Evolutionary conservation across 2,888 invertebrate species (phyloP).

Genomic region (Tryphoninae sp.): DNA sequence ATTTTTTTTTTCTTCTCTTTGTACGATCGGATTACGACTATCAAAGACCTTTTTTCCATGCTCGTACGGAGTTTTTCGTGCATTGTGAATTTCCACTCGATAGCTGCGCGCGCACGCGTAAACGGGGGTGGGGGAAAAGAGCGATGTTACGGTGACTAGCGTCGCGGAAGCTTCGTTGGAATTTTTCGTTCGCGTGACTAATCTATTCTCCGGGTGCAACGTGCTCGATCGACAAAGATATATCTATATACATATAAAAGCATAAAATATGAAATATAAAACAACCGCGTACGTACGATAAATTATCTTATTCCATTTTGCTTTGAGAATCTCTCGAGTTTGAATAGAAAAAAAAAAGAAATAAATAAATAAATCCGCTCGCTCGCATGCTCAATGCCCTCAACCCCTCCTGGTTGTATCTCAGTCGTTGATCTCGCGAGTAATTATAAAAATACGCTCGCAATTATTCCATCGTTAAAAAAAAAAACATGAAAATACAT

Average conservation of each 20-base stretch:
- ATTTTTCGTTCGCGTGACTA: slow-evolving; percentile 68
- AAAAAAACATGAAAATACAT: too few species aligned
- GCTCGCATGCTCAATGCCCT: slow-evolving; percentile 10
- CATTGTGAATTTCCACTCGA: neutral
- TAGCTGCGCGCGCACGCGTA: neutral
- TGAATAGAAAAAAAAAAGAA: neutral
- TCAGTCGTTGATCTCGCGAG: slow-evolving; percentile 28
- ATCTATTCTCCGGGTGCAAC: slow-evolving; percentile 60
- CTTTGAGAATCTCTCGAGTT: slow-evolving; percentile 36
- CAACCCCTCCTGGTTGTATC: slow-evolving; percentile 34
- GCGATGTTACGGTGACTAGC: slow-evolving; percentile 50
- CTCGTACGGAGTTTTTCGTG: neutral
- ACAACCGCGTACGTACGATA: slow-evolving; percentile 12
- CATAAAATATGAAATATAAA: neutral
- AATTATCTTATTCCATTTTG: slow-evolving; percentile 48
- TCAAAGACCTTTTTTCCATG: slow-evolving; percentile 6
- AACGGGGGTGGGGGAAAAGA: too few species aligned
- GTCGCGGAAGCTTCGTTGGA: slow-evolving; percentile 65
- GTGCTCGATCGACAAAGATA: slow-evolving; percentile 33
- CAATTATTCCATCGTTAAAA: neutral
- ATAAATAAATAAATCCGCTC: slow-evolving; percentile 13
- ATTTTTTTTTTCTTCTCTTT: neutral
- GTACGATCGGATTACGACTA: neutral
- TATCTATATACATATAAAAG: neutral
- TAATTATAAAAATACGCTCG: slow-evolving; percentile 44